phyloP scores from a whole-genome alignment of 2,113 vertebrate species.

The Donacobius atricapilla region DNA sequence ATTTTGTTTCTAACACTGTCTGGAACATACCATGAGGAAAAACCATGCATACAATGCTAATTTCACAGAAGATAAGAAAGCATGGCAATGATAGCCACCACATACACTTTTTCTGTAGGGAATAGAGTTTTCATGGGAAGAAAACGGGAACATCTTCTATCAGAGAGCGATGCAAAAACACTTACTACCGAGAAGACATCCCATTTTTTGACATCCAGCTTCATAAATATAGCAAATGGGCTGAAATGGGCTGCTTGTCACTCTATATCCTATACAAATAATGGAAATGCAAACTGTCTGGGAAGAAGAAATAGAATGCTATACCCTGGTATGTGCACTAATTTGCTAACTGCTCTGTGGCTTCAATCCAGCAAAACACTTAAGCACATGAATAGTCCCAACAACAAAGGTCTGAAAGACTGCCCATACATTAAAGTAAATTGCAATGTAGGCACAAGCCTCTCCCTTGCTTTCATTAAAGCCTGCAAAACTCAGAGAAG shows the following conservation, averaged over 20 bases:
- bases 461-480: slow-evolving; percentile 48
- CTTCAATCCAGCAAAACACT: slow-evolving; percentile 64
- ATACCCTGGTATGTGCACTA: slow-evolving; percentile 39
- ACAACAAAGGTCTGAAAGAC: slow-evolving; percentile 62
- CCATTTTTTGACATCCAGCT: background rate
- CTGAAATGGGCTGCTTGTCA: background rate
- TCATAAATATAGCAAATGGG: background rate
- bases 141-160: background rate
- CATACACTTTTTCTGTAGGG: background rate
- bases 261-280: background rate
- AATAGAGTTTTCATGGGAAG: background rate
- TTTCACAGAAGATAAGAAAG: background rate
- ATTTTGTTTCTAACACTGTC: background rate
- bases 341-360: slow-evolving; percentile 59
- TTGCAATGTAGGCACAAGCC: slow-evolving; percentile 53
- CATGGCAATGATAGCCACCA: background rate
- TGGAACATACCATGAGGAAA: background rate
- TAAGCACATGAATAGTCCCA: slow-evolving; percentile 59
- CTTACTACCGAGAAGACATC: background rate
- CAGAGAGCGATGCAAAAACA: background rate
- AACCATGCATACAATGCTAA: background rate
- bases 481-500: background rate
- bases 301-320: slow-evolving; percentile 40
- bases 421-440: slow-evolving; percentile 64
- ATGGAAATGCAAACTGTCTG: slow-evolving; percentile 33